These are phyloP conservation scores for Peucedramus taeniatus DNA, from an alignment of 2,113 vertebrate species.

Conservation along the genomic window DNA sequence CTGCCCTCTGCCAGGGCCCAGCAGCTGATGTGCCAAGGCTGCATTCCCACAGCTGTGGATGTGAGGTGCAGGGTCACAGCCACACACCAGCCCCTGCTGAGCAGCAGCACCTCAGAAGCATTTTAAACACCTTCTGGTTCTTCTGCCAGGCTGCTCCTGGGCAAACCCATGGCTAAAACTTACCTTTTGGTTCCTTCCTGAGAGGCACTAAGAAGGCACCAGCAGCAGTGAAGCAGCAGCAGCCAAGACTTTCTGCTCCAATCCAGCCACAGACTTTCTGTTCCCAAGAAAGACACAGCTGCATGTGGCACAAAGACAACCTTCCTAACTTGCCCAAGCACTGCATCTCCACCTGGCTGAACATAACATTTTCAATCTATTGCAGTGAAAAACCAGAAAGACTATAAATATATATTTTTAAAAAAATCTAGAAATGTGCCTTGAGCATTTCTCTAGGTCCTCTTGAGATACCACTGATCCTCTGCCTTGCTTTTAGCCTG, in stretches of 20 bases:
- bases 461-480: background rate
- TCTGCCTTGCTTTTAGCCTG: background rate
- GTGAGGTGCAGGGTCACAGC: background rate
- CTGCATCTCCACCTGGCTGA: background rate
- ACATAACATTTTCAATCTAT: background rate
- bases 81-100: background rate
- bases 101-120: background rate
- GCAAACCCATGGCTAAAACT: background rate
- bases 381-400: background rate
- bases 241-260: background rate
- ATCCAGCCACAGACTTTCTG: background rate
- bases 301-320: background rate
- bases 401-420: background rate
- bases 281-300: background rate
- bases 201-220: background rate
- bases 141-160: background rate
- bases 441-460: background rate
- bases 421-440: rapidly evolving
- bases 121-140: background rate
- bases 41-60: background rate
- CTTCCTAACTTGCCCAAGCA: background rate
- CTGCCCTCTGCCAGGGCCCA: background rate
- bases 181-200: background rate
- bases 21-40: background rate
- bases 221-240: background rate